Base-by-base conservation (phyloP, 2,888 invertebrate genomes). In the Nomada ferruginata region DNA sequence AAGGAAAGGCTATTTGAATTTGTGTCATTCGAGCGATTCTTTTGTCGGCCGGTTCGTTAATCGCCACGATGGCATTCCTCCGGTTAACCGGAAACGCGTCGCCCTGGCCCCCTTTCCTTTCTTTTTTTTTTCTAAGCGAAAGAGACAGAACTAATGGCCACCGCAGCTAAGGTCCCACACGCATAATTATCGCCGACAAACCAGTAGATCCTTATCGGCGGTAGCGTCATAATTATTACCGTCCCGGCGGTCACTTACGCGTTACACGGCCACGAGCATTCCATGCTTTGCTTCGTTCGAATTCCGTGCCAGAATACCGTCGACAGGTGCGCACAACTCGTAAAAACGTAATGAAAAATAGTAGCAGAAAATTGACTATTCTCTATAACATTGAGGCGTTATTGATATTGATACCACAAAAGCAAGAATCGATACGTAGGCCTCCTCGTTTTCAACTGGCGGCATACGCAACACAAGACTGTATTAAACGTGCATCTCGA, bases 201-300 rank as follows among this genome's bases (percentile, higher is more conserved):
- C 83, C 79, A 63, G 65, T 64, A 86, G 86, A 86, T 86, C 74
- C 73, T 77, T 86, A 86, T 86, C 86, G 74, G 52, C 55, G 44
- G 70, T 76, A 76, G 86, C 86, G 80, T 86, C 82, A 86, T 86
- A 84, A 86, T 86, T 86, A 86, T 86, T 80, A 75, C 78, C 79
- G 74, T 80, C 68, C 80, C 86, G 79, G 76, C 77, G 84, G 78
- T 84, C 86, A 80, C 80, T 86, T 86, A 76, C 80, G 76, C 82
- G 82, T 82, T 82, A 84, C 82, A 80, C 81, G 61, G 76, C 74
- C 84, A 42, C 66, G 79, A 65, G 44, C 71, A 76, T 77, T 80
- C 80, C 84, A 44, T 44, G 76, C 73, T 69, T 83, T 83, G 64
- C 76, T 68, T 60, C 64, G 66, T 64, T 77, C 84, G 80, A 83